Evolutionary conservation across 2,797 vertebrate species (phyloP).

Genomic region (Sphenopsis melanotis): DNA sequence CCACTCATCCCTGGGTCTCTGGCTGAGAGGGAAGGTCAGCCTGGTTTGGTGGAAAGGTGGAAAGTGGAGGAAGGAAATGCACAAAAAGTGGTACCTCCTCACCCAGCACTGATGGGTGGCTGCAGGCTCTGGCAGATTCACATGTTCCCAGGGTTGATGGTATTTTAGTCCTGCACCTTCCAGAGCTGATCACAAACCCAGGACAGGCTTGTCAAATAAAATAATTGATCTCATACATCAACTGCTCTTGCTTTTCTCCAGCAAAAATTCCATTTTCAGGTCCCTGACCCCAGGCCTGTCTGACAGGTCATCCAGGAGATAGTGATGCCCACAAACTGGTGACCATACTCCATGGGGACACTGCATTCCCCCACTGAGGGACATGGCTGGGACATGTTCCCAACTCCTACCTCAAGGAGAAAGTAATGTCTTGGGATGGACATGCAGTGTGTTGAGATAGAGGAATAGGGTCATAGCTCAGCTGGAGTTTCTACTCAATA

Average conservation of each 20-base stretch:
- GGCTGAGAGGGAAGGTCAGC: neutral
- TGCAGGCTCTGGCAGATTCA: neutral
- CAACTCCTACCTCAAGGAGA: neutral
- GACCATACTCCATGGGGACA: fast-evolving
- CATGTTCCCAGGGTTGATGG: fast-evolving
- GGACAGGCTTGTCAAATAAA: neutral
- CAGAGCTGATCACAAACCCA: neutral
- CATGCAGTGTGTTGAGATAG: neutral
- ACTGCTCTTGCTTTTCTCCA: neutral
- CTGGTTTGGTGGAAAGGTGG: neutral
- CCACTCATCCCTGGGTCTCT: neutral
- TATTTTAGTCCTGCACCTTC: neutral
- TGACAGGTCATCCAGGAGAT: neutral
- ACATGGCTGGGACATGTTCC: neutral
- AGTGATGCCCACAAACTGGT: fast-evolving
- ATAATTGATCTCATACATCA: neutral
- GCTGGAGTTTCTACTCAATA: neutral
- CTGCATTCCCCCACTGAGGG: neutral
- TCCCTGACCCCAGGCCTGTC: neutral
- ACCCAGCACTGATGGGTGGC: neutral
- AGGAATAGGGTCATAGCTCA: neutral
- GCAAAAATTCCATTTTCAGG: neutral
- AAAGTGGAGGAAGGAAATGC: neutral
- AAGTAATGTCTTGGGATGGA: neutral
- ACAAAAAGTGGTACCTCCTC: neutral